These are phyloP conservation scores for Caenorhabditis japonica DNA, from an alignment of 2,888 invertebrate species.

Conservation along the genomic window DNA sequence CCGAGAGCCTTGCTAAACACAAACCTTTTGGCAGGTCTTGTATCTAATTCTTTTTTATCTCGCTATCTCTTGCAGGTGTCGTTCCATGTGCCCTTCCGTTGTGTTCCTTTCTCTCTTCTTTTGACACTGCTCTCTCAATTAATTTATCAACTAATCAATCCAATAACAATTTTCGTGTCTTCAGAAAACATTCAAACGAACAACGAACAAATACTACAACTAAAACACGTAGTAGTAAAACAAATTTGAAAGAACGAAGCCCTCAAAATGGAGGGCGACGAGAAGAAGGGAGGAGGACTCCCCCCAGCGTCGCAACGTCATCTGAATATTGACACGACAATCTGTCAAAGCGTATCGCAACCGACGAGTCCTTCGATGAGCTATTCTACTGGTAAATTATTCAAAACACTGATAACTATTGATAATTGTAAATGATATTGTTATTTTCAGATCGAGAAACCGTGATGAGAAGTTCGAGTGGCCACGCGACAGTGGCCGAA, in stretches of 20 bases:
- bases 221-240: conserved; percentile 5
- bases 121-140: background rate
- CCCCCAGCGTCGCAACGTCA: conserved; percentile 37
- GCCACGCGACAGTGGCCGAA: conserved; percentile 64
- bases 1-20: background rate
- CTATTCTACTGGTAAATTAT: conserved; percentile 42
- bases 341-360: conserved; percentile 44
- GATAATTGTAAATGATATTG: background rate
- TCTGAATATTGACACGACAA: conserved; percentile 45
- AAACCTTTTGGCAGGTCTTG: background rate
- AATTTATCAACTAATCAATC: conserved; percentile 13
- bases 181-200: conserved; percentile 8
- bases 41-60: conserved; percentile 4
- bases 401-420: background rate
- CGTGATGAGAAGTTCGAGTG: conserved; percentile 60
- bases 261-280: conserved; percentile 46
- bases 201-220: conserved; percentile 8
- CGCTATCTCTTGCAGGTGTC: conserved; percentile 3
- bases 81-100: conserved; percentile 1
- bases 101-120: background rate
- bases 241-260: conserved; percentile 19
- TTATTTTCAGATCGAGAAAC: conserved; percentile 71
- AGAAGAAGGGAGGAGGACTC: conserved; percentile 36
- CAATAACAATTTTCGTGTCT: background rate
- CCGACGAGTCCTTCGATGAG: conserved; percentile 52